Conservation (phyloP, 1,140 invertebrate species). For the Pseudomyrmex sp. region DNA sequence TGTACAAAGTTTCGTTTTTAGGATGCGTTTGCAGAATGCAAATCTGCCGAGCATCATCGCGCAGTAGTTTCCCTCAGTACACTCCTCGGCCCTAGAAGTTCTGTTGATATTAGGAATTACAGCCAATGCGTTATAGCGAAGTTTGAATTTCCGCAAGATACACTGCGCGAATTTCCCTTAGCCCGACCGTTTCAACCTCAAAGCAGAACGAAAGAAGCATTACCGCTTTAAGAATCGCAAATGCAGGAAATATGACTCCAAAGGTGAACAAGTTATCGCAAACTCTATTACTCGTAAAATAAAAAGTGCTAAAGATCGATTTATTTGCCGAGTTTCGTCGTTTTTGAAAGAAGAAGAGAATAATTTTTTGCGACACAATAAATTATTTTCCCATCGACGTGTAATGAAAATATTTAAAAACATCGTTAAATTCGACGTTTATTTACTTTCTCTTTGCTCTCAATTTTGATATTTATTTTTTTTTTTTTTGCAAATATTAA, state of each 20-base stretch:
- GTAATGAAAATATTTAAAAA: constrained; percentile 7
- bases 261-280: constrained; percentile 4
- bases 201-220: constrained; percentile 47
- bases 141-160: constrained; percentile 56
- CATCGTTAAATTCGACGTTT: constrained; percentile 13
- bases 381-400: constrained; percentile 18
- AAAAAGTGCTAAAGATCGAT: constrained; percentile 38
- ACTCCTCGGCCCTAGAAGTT: constrained; percentile 23
- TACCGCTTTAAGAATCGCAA: constrained; percentile 38
- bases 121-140: constrained; percentile 48
- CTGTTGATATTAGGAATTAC: constrained; percentile 58
- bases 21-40: constrained; percentile 43
- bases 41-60: constrained; percentile 49
- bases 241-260: constrained; percentile 33
- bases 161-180: constrained; percentile 25
- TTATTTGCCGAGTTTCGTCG: constrained; percentile 38
- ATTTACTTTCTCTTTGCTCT: neutral
- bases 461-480: neutral
- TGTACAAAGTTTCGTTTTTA: constrained; percentile 40
- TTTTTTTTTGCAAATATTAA: neutral
- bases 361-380: constrained; percentile 23
- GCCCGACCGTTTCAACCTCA: constrained; percentile 24
- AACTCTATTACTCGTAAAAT: constrained; percentile 17
- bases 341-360: neutral
- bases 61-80: constrained; percentile 29